Base-by-base conservation (phyloP, 2,797 vertebrate species). In the Iguana delicatissima region DNA sequence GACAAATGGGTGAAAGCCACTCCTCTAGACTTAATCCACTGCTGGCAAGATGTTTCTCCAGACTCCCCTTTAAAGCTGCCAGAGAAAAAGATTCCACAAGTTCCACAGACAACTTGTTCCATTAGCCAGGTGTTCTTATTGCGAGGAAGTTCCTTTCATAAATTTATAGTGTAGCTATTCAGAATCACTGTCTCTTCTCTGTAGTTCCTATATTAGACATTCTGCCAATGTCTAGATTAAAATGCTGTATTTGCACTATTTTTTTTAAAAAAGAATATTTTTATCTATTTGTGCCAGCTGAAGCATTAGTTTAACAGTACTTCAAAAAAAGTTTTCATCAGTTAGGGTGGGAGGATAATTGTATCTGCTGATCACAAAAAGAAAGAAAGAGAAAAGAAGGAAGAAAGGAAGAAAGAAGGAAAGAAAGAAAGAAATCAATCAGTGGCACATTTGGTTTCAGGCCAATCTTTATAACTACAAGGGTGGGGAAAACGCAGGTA, bases 71-170 rank as follows among this genome's bases (percentile, higher is more conserved):
- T 52, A 87, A 77, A 90, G 69, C 69, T 87, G 80, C 69, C 80
- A 87, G 3, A 57, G 55, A 90, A 82, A 76, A 57, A 67, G 24
- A 67, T 77, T 87, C 80, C 72, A 84, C 35, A 79, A 35, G 32
- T 76, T 90, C 80, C 79, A 77, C 24, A 64, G 85, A 29, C 72
- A 79, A 83, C 59, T 79, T 91, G 73, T 91, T 77, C 59, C 86
- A 42, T 57, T 77, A 46, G 80, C 46, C 80, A 91, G 59, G 73
- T 77, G 73, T 77, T 69, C 57, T 82, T 77, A 87, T 38, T 84
- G 50, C 73, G 69, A 91, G 59, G 80, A 67, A 91, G 73, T 87
- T 77, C 80, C 80, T 91, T 91, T 67, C 81, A 77, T 69, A 91
- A 79, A n/a, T 77, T 50, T 84, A 87, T 85, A 87, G 14, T 77